Percentiles rank a stretch among this genome's conserved stretches.
Conservation (phyloP, 2,797 vertebrate genomes). For the Hipposideros larvatus region DNA sequence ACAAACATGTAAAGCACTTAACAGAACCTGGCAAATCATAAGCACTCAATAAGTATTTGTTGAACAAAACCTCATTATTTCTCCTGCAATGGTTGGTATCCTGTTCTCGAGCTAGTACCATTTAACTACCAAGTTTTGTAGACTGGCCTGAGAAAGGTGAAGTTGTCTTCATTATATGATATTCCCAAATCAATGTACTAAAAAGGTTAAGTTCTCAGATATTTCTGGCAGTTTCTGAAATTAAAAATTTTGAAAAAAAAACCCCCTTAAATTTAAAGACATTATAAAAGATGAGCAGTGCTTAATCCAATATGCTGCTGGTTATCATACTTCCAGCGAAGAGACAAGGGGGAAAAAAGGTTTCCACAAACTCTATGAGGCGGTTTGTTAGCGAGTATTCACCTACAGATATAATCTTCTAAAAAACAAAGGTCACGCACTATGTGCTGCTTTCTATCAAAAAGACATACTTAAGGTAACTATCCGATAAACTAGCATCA, state of each 20-base stretch:
- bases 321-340: neutral
- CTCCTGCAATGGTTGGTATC: neutral
- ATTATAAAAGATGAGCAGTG: constrained; percentile 15
- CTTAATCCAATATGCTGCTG: constrained; percentile 15
- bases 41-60: neutral
- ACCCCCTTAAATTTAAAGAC: constrained; percentile 21
- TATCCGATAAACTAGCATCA: constrained; percentile 23
- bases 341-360: neutral
- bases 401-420: constrained; percentile 37
- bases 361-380: neutral
- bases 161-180: constrained; percentile 45
- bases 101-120: neutral
- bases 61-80: constrained; percentile 16
- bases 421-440: neutral
- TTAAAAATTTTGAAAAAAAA: constrained; percentile 34
- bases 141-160: constrained; percentile 19
- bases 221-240: constrained; percentile 67
- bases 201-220: constrained; percentile 53
- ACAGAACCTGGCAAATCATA: neutral
- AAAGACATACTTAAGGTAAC: constrained; percentile 12
- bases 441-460: constrained; percentile 33
- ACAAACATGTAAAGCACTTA: neutral
- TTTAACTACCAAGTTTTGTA: constrained; percentile 49
- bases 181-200: constrained; percentile 47
- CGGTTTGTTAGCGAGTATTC: neutral